Evolutionary conservation across 2,888 invertebrate genomes (phyloP).

Genomic region (Pyralis farinalis): DNA sequence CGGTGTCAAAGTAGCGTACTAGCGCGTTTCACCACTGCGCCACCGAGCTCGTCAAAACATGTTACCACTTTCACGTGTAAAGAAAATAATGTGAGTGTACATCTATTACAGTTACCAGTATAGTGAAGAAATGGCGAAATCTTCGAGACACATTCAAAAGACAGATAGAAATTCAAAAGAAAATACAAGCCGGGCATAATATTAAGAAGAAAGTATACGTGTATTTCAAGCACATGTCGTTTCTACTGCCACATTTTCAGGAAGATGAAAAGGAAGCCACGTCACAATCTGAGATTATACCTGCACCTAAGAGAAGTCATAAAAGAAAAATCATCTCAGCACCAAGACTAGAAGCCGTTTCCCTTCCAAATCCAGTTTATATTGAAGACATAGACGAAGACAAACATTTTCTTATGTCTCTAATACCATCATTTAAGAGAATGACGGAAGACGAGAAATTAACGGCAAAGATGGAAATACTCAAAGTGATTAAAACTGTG

Average conservation of each 20-base stretch:
- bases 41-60: no score
- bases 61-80: no score
- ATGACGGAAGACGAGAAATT: slow-evolving; percentile 43
- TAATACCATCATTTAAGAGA: slow-evolving; percentile 39
- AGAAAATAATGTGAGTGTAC: no score
- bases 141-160: slow-evolving; percentile 42
- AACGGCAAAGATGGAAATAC: slow-evolving; percentile 39
- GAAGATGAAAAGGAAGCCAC: slow-evolving; percentile 10
- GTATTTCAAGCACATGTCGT: slow-evolving; percentile 43
- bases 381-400: slow-evolving; percentile 34
- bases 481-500: slow-evolving; percentile 31
- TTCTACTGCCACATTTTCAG: slow-evolving; percentile 32
- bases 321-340: neutral
- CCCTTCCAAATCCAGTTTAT: neutral
- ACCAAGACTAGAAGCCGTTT: neutral
- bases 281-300: slow-evolving; percentile 6
- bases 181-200: slow-evolving; percentile 23
- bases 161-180: slow-evolving; percentile 30
- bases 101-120: slow-evolving; percentile 27
- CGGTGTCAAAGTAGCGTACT: no score
- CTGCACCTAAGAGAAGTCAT: neutral
- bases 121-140: slow-evolving; percentile 44
- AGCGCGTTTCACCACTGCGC: no score
- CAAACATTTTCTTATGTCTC: slow-evolving; percentile 40
- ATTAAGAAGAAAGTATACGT: slow-evolving; percentile 36